Conservation (phyloP, 2,797 vertebrate species). For the Labroides dimidiatus region DNA sequence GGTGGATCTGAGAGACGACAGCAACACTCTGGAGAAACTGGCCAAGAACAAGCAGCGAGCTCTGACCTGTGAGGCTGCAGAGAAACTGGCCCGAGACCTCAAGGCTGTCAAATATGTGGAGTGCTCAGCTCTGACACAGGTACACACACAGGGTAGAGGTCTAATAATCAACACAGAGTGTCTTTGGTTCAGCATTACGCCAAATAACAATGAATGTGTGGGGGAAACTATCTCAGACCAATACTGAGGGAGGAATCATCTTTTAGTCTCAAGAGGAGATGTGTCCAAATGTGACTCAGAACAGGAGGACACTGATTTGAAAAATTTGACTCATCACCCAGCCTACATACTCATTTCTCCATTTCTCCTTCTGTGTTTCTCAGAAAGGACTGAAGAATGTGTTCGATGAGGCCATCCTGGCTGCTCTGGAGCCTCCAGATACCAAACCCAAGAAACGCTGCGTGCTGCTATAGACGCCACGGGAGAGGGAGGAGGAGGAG, state of each 20-base stretch:
- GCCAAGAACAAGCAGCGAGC: slow-evolving; percentile 98
- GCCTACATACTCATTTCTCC: neutral
- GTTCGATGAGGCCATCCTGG: slow-evolving; percentile 85
- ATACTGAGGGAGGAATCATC: too few relatives aligned
- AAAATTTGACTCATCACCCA: too few relatives aligned
- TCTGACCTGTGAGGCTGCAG: slow-evolving; percentile 90
- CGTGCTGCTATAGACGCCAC: slow-evolving; percentile 72
- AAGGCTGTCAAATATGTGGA: slow-evolving; percentile 97
- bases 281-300: too few relatives aligned
- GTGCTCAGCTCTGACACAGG: slow-evolving; percentile 90
- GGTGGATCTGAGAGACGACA: slow-evolving; percentile 94
- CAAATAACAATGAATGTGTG: too few relatives aligned
- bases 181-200: too few relatives aligned
- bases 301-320: too few relatives aligned
- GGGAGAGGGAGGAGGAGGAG: slow-evolving; percentile 1
- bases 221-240: too few relatives aligned
- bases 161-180: too few relatives aligned
- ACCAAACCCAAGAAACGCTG: slow-evolving; percentile 83
- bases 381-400: slow-evolving; percentile 85
- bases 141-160: neutral
- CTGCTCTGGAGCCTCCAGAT: slow-evolving; percentile 83
- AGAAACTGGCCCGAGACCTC: slow-evolving; percentile 93
- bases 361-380: neutral
- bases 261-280: too few relatives aligned
- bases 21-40: slow-evolving; percentile 94